These are phyloP conservation scores for Chrysocyon brachyurus DNA, from an alignment of 2,797 vertebrate species.

Conservation along the genomic window DNA sequence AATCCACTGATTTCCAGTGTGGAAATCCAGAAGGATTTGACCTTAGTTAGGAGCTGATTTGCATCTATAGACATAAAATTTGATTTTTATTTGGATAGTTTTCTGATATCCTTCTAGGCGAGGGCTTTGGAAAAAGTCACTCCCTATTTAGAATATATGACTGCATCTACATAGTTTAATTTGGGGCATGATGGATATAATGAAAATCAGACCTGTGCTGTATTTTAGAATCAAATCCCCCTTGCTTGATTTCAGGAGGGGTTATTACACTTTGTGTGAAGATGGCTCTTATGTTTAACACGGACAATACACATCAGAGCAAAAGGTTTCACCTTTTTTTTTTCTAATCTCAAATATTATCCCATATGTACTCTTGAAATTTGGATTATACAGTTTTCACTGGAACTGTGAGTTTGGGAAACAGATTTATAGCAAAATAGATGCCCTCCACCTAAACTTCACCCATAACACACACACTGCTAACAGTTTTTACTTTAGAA, in stretches of 20 bases:
- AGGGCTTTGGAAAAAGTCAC: constrained; percentile 19
- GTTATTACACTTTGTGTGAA: rapidly evolving
- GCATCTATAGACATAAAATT: constrained; percentile 36
- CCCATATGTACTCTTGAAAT: background rate
- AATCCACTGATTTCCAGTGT: background rate
- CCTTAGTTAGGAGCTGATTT: background rate
- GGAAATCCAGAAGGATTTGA: constrained; percentile 16
- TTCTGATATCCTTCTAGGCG: constrained; percentile 45
- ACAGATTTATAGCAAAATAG: background rate
- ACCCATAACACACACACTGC: background rate
- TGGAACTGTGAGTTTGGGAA: background rate
- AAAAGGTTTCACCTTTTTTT: background rate
- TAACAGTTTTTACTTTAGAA: constrained; percentile 8
- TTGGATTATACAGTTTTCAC: background rate
- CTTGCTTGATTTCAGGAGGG: background rate
- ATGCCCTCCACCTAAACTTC: background rate
- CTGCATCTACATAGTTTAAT: constrained; percentile 30
- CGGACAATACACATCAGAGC: background rate
- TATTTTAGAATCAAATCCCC: background rate
- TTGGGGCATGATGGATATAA: background rate
- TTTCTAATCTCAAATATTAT: background rate
- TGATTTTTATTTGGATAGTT: constrained; percentile 55
- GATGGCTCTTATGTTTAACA: background rate
- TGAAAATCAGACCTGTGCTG: background rate
- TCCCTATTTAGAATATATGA: constrained; percentile 28